Percentiles rank a stretch among this genome's conserved stretches.
These are phyloP conservation scores for Cercocebus atys DNA, from an alignment of 2,113 vertebrate genomes.

Conservation along the genomic window DNA sequence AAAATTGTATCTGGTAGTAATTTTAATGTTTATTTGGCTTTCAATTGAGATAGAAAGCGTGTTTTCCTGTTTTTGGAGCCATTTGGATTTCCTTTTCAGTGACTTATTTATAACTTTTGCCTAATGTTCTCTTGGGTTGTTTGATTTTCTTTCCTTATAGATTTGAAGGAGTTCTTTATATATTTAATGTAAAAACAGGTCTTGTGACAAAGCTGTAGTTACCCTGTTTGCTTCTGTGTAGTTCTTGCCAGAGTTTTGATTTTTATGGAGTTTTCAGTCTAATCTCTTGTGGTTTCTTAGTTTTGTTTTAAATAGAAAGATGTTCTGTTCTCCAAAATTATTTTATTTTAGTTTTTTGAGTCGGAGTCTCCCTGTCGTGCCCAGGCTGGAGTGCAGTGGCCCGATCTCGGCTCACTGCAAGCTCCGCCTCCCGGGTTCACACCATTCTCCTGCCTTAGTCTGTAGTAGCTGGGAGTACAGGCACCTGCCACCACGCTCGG, in stretches of 20 bases:
- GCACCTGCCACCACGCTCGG: no score
- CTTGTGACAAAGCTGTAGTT: neutral
- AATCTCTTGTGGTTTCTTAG: neutral
- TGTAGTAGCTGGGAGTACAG: no score
- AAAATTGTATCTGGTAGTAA: neutral
- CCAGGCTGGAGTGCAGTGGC: no score
- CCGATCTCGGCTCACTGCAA: no score
- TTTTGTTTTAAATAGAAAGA: neutral
- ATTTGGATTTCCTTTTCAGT: slow-evolving; percentile 7
- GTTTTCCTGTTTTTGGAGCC: neutral
- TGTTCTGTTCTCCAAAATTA: neutral
- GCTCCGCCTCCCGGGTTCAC: no score
- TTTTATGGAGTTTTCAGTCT: neutral
- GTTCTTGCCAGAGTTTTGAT: neutral
- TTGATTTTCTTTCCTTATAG: neutral
- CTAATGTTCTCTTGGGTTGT: neutral
- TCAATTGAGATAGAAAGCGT: neutral
- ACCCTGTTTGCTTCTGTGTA: neutral
- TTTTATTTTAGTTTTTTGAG: no score
- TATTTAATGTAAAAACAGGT: neutral
- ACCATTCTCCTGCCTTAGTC: no score
- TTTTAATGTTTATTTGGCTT: neutral
- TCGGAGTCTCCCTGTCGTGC: no score
- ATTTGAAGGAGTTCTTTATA: neutral
- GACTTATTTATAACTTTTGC: neutral